A percentile compares a stretch with the other conserved stretches of the same genome.
phyloP scores from a whole-genome alignment of 2,113 vertebrate species.

The Gracilinanus agilis region DNA sequence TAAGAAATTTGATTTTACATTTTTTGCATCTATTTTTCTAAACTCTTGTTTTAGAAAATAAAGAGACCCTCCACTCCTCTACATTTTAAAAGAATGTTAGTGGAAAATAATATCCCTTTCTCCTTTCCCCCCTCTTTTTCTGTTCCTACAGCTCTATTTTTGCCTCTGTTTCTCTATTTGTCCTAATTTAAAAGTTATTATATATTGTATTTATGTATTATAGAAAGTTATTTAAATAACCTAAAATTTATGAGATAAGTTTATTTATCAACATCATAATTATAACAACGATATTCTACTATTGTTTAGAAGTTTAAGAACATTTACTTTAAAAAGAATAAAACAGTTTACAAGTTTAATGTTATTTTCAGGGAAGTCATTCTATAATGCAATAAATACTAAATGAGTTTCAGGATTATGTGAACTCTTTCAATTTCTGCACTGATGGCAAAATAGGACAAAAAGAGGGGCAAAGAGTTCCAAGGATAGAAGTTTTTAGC shows the following conservation, averaged over 20 bases:
- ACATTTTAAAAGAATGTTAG: not conserved
- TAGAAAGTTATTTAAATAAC: not conserved
- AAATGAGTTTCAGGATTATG: not conserved
- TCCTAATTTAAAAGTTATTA: not conserved
- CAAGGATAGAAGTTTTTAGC: not conserved
- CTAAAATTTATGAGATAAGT: not conserved
- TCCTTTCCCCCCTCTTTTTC: not conserved
- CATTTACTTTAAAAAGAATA: not conserved
- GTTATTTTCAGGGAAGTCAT: not conserved
- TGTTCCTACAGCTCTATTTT: not conserved
- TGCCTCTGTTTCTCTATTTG: not conserved
- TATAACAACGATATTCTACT: not conserved
- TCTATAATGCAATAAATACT: not conserved
- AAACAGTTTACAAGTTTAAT: not conserved
- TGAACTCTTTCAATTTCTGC: not conserved
- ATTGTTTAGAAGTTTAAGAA: not conserved
- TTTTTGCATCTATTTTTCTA: constrained; percentile 13
- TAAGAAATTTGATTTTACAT: not conserved
- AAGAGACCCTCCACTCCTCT: not conserved
- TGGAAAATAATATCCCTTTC: not conserved
- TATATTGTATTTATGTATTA: not conserved
- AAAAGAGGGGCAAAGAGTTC: not conserved
- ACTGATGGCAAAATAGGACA: not conserved
- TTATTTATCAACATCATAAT: not conserved
- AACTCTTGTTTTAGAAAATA: not conserved